Evolutionary conservation across 2,797 vertebrate species (phyloP), one percentile per base, ranked within the genome.

Genomic region (Spondyliosoma cantharus): DNA sequence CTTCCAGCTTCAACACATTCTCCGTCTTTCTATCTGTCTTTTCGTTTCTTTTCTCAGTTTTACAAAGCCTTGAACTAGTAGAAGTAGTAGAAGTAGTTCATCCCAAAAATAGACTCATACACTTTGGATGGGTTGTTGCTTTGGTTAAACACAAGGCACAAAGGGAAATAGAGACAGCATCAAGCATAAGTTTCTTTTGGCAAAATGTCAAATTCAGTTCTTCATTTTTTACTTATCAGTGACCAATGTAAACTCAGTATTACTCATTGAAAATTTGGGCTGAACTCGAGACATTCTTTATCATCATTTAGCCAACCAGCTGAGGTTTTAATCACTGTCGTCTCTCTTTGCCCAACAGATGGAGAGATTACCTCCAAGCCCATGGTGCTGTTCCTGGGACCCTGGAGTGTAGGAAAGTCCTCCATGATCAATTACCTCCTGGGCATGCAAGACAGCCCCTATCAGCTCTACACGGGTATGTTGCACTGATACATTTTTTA

Each of bases 341-440:
- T 61, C 25, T 67, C 29, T 77, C 37, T 25, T 84, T 76, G 2
- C 22, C 61, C 46, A 61, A 46, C 94, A 99, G 98, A 99, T 94
- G 98, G 97, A 86, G 98, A 99, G 92, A 99, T 99, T 77, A 97
- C 97, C 62, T 99, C 98, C 86, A 99, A 99, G 91, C 98, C 98
- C 3, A 97, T 99, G 98, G 97, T 99, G 89, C 94, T 99, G 71
- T 99, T 99, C 92, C 95, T 99, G 92, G 98, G 98, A 89, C 98
- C 98, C 9, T 99, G 98, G 98, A 99, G 98, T 0, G 98, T 99
- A 67, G 98, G 98, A 91, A 99, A 99, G 90, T 99, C 98, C 80
- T 97, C 97, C 86, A 99, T 99, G 98, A 97, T 99, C 93, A 99
- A 99, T 95, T 99, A 99, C 94, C 97, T 99, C 92, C 95, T 99